Conservation (phyloP, 2,888 invertebrate genomes). For the Caenorhabditis macrosperma region DNA sequence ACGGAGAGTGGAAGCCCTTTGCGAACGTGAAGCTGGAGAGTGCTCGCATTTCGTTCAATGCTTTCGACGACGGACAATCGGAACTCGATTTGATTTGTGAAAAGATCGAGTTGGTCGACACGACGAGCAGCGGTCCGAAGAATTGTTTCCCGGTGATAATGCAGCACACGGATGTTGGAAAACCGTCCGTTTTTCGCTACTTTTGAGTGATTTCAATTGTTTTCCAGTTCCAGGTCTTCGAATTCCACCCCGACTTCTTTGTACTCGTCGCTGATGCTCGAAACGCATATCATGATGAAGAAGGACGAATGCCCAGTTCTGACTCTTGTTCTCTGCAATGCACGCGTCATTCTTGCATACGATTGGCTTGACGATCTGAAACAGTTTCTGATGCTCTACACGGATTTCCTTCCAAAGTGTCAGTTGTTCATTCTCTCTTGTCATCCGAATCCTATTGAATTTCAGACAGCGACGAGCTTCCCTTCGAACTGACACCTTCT, state of each 20-base stretch:
- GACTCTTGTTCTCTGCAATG: constrained; percentile 75
- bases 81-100: constrained; percentile 82
- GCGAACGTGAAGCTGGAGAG: constrained; percentile 81
- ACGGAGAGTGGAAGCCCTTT: constrained; percentile 71
- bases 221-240: constrained; percentile 9
- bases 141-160: constrained; percentile 52
- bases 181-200: constrained; percentile 5
- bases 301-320: constrained; percentile 76
- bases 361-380: constrained; percentile 77
- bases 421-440: not conserved
- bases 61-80: constrained; percentile 81
- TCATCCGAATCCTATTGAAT: not conserved
- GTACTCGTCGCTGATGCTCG: constrained; percentile 63
- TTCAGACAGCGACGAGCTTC: constrained; percentile 47
- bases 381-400: constrained; percentile 73
- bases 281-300: constrained; percentile 77
- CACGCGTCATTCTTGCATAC: constrained; percentile 74
- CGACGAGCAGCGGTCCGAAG: constrained; percentile 60
- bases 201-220: not conserved
- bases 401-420: constrained; percentile 71
- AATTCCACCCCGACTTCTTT: constrained; percentile 20
- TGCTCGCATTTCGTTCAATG: constrained; percentile 81
- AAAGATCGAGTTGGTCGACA: constrained; percentile 81
- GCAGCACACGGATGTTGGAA: constrained; percentile 47
- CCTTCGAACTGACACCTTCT: constrained; percentile 5